Evolutionary conservation across 2,888 invertebrate species (phyloP), one percentile per base, ranked within the genome.

Genomic region (Agrotis puta): DNA sequence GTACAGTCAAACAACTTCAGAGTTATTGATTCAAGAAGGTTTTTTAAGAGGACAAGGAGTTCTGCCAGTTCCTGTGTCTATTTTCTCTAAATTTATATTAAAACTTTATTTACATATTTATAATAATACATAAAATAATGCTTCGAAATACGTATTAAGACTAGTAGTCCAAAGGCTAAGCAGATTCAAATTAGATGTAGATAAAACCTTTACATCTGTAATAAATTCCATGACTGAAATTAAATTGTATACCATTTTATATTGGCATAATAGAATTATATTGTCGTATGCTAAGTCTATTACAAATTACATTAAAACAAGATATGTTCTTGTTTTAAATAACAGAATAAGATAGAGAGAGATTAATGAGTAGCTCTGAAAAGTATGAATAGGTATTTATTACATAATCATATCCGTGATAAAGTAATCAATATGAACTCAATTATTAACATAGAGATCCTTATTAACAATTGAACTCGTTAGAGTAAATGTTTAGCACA

Each of bases 361-460:
- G 3, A 54, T 43, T 56, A 63, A 53, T 69, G 47, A 69, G 76
- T 64, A 58, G 54, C 54, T 50, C 13, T n/a, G 14, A 22, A 54
- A 59, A 53, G 2, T 54, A 48, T 33, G n/a, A 53, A 43, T 56
- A 39, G 39, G 39, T 39, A 58, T 22, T 45, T 65, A 48, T 79
- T 83, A 83, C 81, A 69, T 83, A 81, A 83, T 65, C 27, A 33
- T 54, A 20, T 50, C 22, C 16, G 18, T 18, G 50, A 24, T 74
- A 57, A 24, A 62, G 50, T 69, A 50, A 66, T 61, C 50, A 58
- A 70, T 57, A 33, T 68, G 61, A 69, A 79, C 64, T 65, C 48
- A 56, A 56, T 65, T 50, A 57, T 48, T 33, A 67, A 64, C 20
- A 18, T 27, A 51, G 22, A 69, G 50, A 74, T 64, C 79, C 33